Evolutionary conservation across 2,888 invertebrate genomes (phyloP).

Genomic region (Cecidostiba fungosa): DNA sequence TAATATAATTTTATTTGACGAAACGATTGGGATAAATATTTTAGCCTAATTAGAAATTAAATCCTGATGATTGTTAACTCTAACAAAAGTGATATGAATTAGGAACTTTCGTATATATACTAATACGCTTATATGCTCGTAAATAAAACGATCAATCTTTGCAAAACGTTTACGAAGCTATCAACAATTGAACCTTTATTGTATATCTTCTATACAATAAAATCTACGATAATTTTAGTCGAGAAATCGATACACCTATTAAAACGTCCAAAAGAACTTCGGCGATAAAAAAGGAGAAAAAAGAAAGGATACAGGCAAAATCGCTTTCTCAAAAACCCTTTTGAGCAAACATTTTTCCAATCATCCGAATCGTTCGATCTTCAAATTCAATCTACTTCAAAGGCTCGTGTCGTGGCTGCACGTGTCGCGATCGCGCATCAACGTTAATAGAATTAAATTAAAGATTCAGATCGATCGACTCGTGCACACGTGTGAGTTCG

Average conservation of each 20-base stretch:
- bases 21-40: not conserved
- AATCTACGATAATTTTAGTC: not conserved
- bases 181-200: not conserved
- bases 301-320: not conserved
- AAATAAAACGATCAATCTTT: not conserved
- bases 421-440: not conserved
- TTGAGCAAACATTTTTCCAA: conserved; percentile 15
- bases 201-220: not conserved
- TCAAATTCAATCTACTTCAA: not conserved
- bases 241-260: not conserved
- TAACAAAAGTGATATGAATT: not conserved
- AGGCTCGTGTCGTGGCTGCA: not conserved
- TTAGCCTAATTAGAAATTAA: not conserved
- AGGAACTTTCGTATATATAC: not conserved
- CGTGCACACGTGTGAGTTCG: not conserved
- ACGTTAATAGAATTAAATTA: not conserved
- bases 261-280: not conserved
- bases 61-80: not conserved
- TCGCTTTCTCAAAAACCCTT: not conserved
- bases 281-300: not conserved
- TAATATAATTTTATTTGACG: not conserved
- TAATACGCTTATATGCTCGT: not conserved
- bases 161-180: not conserved
- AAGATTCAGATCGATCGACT: conserved; percentile 11
- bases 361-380: not conserved